phyloP scores from a whole-genome alignment of 2,113 vertebrate species.

The Crotophaga sulcirostris region DNA sequence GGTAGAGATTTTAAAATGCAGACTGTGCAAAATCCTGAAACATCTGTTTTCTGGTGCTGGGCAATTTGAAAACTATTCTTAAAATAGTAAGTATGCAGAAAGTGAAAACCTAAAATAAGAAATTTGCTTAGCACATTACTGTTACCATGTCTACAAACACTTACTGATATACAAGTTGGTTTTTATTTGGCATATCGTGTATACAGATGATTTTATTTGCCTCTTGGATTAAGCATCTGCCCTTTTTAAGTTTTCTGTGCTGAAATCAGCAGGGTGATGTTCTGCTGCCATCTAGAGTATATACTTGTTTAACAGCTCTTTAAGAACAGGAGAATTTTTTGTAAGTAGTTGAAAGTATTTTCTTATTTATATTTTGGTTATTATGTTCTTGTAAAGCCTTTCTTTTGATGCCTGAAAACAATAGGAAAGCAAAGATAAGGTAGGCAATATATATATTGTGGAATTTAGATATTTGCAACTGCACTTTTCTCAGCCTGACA shows the following conservation, averaged over 20 bases:
- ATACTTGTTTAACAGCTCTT: not conserved
- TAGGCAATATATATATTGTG: not conserved
- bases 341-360: not conserved
- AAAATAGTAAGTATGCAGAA: not conserved
- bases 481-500: not conserved
- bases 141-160: not conserved
- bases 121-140: not conserved
- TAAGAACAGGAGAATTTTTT: not conserved
- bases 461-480: not conserved
- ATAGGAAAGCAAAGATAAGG: not conserved
- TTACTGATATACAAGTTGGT: not conserved
- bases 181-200: not conserved
- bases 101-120: not conserved
- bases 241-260: not conserved
- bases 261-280: not conserved
- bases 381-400: not conserved
- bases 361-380: not conserved
- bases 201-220: not conserved
- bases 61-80: not conserved
- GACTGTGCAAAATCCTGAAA: not conserved
- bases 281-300: slow-evolving; percentile 70
- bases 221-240: not conserved
- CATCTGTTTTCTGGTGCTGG: not conserved
- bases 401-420: not conserved
- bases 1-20: not conserved